Evolutionary conservation across 2,113 vertebrate species (phyloP), one percentile per base, ranked within the genome.

Genomic region (Melanocharis versteri): DNA sequence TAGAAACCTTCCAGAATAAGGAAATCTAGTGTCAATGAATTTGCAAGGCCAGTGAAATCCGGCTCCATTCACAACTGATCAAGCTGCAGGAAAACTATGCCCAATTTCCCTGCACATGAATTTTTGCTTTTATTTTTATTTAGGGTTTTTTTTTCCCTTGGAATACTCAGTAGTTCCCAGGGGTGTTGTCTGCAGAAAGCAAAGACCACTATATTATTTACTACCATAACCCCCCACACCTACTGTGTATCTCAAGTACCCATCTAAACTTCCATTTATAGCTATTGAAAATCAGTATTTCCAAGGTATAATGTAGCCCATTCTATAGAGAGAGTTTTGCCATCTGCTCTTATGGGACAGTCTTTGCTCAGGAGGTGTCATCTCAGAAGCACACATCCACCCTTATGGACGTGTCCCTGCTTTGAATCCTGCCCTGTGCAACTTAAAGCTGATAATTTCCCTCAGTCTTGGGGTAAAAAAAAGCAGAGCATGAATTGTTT

Each of bases 171-270:
- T 40, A 44, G 14, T 26, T 80, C 44, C 45, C 35, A 51, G 27
- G 5, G 7, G 3, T 47, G 4, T 10, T 42, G 23, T 27, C 27
- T 71, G 24, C 47, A 71, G 23, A 56, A 82, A 62, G 15, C 24
- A 54, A 60, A 27, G 61, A 11, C n/a, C 5, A 13, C 18, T 28
- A 0, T 64, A 3, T 62, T 81, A 42, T 28, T 54, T 65, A 15
- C 37, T 73, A 14, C 24, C 10, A 8, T 24, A 54, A 44, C 69
- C 27, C 18, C 33, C 19, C 45, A 24, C 4, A 71, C 10, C 24
- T 44, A 7, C 31, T 0, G 0, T 3, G 0, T 51, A 54, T 58
- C 30, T 71, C 42, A 50, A 15, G n/a, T 58, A 23, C 35, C 10
- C 56, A 31, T 30, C 57, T 50, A 28, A 35, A 24, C 9, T 85